These are phyloP conservation scores for Gymnocypris eckloni DNA, from an alignment of 2,797 vertebrate genomes.

Conservation along the genomic window DNA sequence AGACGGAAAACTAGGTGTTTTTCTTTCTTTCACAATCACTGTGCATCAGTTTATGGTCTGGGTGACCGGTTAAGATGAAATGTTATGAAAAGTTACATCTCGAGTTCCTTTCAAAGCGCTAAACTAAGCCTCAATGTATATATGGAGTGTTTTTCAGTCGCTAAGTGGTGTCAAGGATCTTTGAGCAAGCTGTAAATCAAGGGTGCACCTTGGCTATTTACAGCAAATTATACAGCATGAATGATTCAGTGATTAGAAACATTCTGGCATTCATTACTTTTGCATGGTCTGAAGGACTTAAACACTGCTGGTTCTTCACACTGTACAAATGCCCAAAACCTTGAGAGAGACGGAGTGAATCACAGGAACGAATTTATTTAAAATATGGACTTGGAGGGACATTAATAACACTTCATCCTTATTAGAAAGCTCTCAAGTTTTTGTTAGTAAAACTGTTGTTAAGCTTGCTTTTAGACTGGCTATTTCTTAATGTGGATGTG, in stretches of 20 bases:
- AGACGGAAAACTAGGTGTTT: neutral
- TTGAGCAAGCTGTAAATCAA: slow-evolving; percentile 55
- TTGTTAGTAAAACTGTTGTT: neutral
- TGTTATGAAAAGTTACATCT: slow-evolving; percentile 41
- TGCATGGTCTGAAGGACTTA: slow-evolving; percentile 47
- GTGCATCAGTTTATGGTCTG: slow-evolving; percentile 6
- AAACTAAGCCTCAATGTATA: slow-evolving; percentile 45
- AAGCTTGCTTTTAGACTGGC: slow-evolving; percentile 10
- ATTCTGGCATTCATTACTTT: slow-evolving; percentile 47
- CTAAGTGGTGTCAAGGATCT: slow-evolving; percentile 59
- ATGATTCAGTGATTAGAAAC: slow-evolving; percentile 54
- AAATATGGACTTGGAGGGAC: slow-evolving; percentile 32
- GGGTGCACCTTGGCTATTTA: slow-evolving; percentile 56
- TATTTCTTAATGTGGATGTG: slow-evolving; percentile 24
- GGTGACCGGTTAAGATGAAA: slow-evolving; percentile 37
- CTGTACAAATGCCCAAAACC: slow-evolving; percentile 46
- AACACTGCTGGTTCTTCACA: slow-evolving; percentile 42
- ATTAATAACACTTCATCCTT: slow-evolving; percentile 44
- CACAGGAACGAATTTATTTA: slow-evolving; percentile 36
- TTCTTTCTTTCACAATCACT: slow-evolving; percentile 1
- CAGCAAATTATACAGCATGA: slow-evolving; percentile 54
- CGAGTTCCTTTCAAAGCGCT: slow-evolving; percentile 23
- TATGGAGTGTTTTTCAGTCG: slow-evolving; percentile 54
- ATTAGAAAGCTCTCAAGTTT: slow-evolving; percentile 31
- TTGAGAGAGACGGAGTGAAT: slow-evolving; percentile 43